Evolutionary conservation across 2,888 invertebrate genomes (phyloP), one percentile per base, ranked within the genome.

Genomic region (Chrysolina americana): DNA sequence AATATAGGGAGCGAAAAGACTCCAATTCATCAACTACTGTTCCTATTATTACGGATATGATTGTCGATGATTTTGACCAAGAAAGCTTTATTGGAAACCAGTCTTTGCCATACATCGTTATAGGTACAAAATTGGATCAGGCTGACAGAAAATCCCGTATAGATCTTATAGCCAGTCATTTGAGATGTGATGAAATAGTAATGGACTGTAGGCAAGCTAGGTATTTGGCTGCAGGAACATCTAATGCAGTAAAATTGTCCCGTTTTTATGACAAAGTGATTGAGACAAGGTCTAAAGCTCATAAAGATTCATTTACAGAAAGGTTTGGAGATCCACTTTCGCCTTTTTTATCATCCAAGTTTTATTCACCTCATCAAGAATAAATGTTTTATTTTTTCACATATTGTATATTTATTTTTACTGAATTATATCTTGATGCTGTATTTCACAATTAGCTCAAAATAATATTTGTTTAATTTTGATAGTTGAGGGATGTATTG

Each of bases 201-300:
- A 90, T 98, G 77, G 97, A 93, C 83, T 92, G 92, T 80, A 90
- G 92, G 80, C 92, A 93, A 83, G 88, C 90, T 0, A 93, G 96
- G 79, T 95, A 96, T 79, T 89, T 98, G 76, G 96, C 97, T n/a
- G 96, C 98, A 6, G 98, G 98, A 1, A 95, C 96, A 4, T 96
- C 97, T 73, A 97, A 98, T 86, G 94, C 98, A 10, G 97, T 99
- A 0, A 98, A 98, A 88, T 88, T 99, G 41, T 94, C 96, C 2
- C 91, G 97, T 84, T 99, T 98, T 89, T 98, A 98, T 87, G 98
- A 99, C 89, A 96, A 96, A 89, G 93, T 94, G 13, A 92, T 92
- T 75, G 91, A 92, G 83, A 89, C 89, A 79, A 86, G 88, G 63
- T 89, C 88, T 81, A 86, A 88, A 76, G 81, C 83, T 69, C 85